Evolutionary conservation across 2,113 vertebrate species (phyloP).

Genomic region (Syngnathus typhle): DNA sequence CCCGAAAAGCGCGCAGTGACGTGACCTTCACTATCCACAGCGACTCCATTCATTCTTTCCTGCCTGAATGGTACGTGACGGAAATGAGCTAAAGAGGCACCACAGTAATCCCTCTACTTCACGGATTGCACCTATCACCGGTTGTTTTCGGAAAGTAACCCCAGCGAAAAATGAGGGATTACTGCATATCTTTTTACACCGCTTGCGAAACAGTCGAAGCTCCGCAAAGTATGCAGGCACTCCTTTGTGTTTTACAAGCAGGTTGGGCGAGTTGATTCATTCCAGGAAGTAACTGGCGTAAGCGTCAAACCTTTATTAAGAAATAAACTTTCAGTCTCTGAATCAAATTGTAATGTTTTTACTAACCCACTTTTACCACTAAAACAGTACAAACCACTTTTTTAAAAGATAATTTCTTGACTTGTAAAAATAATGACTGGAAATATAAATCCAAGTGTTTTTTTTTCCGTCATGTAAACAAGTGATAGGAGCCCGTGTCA

Average conservation of each 20-base stretch:
- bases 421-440: neutral
- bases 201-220: neutral
- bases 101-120: neutral
- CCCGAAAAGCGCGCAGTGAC: constrained; percentile 74
- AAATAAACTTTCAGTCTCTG: neutral
- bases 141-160: too few relatives aligned
- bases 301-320: neutral
- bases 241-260: neutral
- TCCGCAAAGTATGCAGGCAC: neutral
- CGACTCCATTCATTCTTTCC: constrained; percentile 71
- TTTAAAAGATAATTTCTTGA: too few relatives aligned
- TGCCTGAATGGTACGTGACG: constrained; percentile 79
- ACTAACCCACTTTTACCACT: neutral
- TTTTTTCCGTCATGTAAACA: too few relatives aligned
- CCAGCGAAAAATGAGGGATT: too few relatives aligned
- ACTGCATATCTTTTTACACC: too few relatives aligned
- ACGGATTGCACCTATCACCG: too few relatives aligned
- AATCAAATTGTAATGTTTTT: neutral
- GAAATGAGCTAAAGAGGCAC: constrained; percentile 46
- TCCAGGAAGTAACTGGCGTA: neutral
- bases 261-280: too few relatives aligned
- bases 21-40: constrained; percentile 76
- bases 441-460: too few relatives aligned
- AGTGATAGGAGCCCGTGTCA: neutral
- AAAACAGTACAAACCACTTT: constrained; percentile 22